Evolutionary conservation across 2,113 vertebrate genomes (phyloP), one percentile per base, ranked within the genome.

Genomic region (Neomonachus schauinslandi): DNA sequence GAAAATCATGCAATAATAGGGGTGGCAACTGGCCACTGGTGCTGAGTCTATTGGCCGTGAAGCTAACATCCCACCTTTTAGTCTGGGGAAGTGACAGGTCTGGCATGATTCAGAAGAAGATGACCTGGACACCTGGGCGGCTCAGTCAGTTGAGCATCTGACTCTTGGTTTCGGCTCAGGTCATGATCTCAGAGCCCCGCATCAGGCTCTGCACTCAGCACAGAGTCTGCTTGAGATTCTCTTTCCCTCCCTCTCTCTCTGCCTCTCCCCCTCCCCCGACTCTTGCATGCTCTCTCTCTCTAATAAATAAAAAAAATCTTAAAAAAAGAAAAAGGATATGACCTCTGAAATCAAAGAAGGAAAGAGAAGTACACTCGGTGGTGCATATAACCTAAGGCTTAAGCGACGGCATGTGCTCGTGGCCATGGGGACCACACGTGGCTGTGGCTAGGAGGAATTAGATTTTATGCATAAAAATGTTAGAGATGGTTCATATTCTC

Each of bases 401-500:
- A 24, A 28, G n/a, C 26, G 31, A 4, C 0, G 2, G 2, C 21
- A 4, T 1, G 19, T 2, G 26, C n/a, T 63, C 71, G 2, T 1
- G 15, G n/a, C 3, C 76, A 59, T 2, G 6, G 26, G 31, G 63
- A 19, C 2, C 0, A 7, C 1, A 0, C 12, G 2, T 4, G 6
- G 12, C 33, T 79, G 72, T 46, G 0, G 16, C 69, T n/a, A 10
- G 12, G 63, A 65, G 42, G 14, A 81, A 77, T 13, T 39, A 12
- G 33, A 79, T n/a, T 69, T 42, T 76, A n/a, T 12, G 12, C 49
- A 53, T 19, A 1, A 22, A 77, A 69, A 21, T 42, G 10, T 81
- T 19, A 10, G 13, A 87, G 7, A 84, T 1, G 63, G 46, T 71
- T 69, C 46, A 63, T 21, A 79, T 39, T 33, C 49, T 67, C 57